These are phyloP conservation scores for Archocentrus centrarchus DNA, from an alignment of 2,113 vertebrate genomes.

Conservation along the genomic window DNA sequence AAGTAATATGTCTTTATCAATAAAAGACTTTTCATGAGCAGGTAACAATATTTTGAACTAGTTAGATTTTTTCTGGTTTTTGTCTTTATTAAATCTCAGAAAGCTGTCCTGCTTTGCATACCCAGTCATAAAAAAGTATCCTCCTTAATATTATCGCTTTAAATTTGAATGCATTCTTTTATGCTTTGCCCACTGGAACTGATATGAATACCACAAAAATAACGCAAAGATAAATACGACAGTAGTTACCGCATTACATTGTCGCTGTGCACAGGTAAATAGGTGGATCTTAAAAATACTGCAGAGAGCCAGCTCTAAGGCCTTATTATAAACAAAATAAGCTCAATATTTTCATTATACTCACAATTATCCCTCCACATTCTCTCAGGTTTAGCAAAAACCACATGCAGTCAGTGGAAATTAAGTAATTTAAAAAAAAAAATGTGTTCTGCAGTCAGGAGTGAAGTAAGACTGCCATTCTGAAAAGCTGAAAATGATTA, in stretches of 20 bases:
- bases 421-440: neutral
- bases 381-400: neutral
- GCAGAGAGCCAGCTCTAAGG: neutral
- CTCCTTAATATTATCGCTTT: neutral
- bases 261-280: too few species aligned
- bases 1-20: too few species aligned
- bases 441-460: slow-evolving; percentile 34
- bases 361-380: neutral
- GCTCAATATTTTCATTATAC: neutral
- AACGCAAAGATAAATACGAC: neutral
- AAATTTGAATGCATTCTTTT: neutral
- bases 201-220: neutral
- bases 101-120: neutral
- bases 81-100: neutral
- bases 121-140: too few species aligned
- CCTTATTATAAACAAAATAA: neutral
- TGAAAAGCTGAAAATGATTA: slow-evolving; percentile 36
- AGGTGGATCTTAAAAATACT: too few species aligned
- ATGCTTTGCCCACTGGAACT: neutral
- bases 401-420: neutral
- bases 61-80: neutral
- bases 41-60: neutral
- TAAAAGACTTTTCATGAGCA: neutral
- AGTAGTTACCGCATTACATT: too few species aligned
- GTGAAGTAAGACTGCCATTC: slow-evolving; percentile 42